Base-by-base conservation (phyloP, 2,113 vertebrate genomes). In the Oncorhynchus kisutch region DNA sequence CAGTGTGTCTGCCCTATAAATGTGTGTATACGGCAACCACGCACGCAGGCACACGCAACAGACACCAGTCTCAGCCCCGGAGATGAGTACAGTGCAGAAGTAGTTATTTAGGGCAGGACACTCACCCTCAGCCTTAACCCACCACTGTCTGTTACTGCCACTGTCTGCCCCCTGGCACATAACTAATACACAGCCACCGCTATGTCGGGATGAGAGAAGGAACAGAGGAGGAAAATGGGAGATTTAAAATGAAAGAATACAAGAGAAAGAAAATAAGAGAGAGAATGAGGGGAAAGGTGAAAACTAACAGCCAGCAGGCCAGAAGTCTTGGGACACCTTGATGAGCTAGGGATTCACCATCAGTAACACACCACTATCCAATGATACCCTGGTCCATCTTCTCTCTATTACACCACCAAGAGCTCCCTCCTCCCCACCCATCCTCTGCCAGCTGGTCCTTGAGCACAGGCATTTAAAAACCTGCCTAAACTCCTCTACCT, bases 101-200 rank as follows among this genome's bases (percentile, higher is more conserved):
- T 72, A 77, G 67, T 75, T 67, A 80, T 77, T 81, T 75, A 34
- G 77, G 73, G 12, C 69, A 67, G 34, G 60, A 6, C 31, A 57
- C 24, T 64, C 54, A 70, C 22, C 59, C 27, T 18, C 13, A 62
- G 8, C 69, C 68, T 70, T 39, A 27, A 5, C 54, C 20, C 57
- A 64, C 71, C 29, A 39, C 14, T 34, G 31, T 9, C 31, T 45
- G 39, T 11, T 45, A 69, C 67, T 22, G 7, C 18, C 20, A n/a
- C 68, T 5, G 34, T 45, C 68, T 45, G 22, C 39, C 68, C 68
- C 31, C 5, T 22, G 34, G 45, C 68, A 70, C 25, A 5, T 13
- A 65, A n/a, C 65, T 14, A 8, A 2, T n/a, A 27, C 65, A 24
- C 65, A 11, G 24, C 25, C 18, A 54, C 12, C 3, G 16, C 1